Percentiles rank a stretch among this genome's conserved stretches.
Evolutionary conservation across 2,888 invertebrate species (phyloP).

Genomic region (Psococerastis gibbosa): DNA sequence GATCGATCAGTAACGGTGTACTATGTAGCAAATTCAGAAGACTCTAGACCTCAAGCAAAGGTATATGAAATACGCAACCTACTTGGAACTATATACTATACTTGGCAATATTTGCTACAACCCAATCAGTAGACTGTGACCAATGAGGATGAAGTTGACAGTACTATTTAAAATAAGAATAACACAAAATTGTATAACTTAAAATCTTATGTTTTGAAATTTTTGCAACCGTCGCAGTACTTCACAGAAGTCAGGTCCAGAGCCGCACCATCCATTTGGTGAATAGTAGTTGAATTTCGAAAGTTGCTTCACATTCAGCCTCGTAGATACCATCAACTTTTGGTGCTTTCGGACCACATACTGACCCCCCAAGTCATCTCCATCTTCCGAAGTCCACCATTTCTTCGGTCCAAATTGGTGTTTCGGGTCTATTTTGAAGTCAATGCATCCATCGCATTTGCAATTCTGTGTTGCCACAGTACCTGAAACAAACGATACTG

Average conservation of each 20-base stretch:
- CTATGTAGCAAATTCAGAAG: too few relatives aligned
- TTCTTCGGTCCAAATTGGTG: background rate
- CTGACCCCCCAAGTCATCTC: conserved; percentile 15
- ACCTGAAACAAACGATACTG: too few relatives aligned
- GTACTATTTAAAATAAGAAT: too few relatives aligned
- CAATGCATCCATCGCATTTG: conserved; percentile 14
- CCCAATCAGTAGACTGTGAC: too few relatives aligned
- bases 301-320: background rate
- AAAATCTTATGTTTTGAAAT: background rate
- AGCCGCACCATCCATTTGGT: background rate
- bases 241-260: background rate
- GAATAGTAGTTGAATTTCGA: background rate
- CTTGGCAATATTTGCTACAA: too few relatives aligned
- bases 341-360: conserved; percentile 15
- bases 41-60: too few relatives aligned
- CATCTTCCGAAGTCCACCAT: conserved; percentile 13
- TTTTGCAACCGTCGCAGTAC: background rate
- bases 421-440: conserved; percentile 14
- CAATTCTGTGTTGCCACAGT: conserved; percentile 10
- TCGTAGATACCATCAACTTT: background rate
- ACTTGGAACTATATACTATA: too few relatives aligned
- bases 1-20: too few relatives aligned
- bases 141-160: too few relatives aligned
- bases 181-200: too few relatives aligned
- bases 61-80: too few relatives aligned